phyloP scores from a whole-genome alignment of 2,113 vertebrate genomes.

The Sitta europaea region DNA sequence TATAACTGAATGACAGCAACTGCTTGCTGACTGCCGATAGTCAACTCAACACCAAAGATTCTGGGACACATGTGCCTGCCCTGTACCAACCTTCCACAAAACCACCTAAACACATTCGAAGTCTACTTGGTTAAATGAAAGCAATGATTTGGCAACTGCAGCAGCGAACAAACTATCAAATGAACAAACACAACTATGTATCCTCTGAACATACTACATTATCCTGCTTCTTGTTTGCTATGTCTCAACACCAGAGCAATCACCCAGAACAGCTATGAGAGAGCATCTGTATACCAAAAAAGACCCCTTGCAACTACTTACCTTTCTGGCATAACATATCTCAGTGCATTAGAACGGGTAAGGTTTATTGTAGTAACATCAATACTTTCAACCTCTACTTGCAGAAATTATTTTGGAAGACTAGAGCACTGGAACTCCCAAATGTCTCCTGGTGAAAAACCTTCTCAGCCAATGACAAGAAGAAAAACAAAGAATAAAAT shows the following conservation, averaged over 20 bases:
- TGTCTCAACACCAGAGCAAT: not conserved
- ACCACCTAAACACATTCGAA: not conserved
- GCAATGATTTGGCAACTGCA: not conserved
- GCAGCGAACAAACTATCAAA: not conserved
- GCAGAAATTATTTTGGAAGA: not conserved
- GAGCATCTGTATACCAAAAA: not conserved
- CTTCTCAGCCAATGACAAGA: not conserved
- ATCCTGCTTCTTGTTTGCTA: not conserved
- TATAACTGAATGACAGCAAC: not conserved
- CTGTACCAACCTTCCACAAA: not conserved
- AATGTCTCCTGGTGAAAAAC: not conserved
- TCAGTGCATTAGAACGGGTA: not conserved
- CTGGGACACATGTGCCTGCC: accelerated
- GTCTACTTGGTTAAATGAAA: not conserved
- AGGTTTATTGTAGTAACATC: not conserved
- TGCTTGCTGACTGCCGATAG: not conserved
- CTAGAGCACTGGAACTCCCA: not conserved
- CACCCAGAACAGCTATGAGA: not conserved
- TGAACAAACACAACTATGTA: not conserved
- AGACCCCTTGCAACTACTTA: accelerated
- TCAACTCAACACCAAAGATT: too few species aligned
- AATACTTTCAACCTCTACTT: not conserved
- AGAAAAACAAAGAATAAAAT: not conserved
- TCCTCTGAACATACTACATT: not conserved
- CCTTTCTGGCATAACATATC: not conserved